Percentiles rank a stretch among this genome's conserved stretches.
Evolutionary conservation across 1,140 invertebrate species (phyloP).

Genomic region (Pseudomyrmex gracilis): DNA sequence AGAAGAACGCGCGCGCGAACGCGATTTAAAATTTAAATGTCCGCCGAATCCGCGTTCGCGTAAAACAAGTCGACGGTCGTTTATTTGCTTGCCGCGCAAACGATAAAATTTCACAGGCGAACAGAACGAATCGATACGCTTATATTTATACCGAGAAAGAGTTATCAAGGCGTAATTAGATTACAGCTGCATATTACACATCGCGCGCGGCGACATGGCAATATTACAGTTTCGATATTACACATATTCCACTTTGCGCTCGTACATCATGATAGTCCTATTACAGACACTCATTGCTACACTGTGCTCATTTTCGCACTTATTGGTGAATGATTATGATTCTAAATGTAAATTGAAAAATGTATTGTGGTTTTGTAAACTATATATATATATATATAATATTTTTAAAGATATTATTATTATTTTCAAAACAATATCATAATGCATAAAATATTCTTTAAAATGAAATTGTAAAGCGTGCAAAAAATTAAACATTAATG

Average conservation of each 20-base stretch:
- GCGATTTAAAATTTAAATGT: constrained; percentile 61
- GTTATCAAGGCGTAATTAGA: constrained; percentile 58
- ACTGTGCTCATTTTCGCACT: neutral
- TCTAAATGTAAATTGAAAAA: too few relatives aligned
- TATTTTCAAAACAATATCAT: too few relatives aligned
- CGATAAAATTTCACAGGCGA: constrained; percentile 47
- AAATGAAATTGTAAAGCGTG: too few relatives aligned
- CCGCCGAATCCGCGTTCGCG: constrained; percentile 43
- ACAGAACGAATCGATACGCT: constrained; percentile 46
- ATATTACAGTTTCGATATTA: constrained; percentile 33
- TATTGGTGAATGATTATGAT: too few relatives aligned
- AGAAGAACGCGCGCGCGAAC: neutral
- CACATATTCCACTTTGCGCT: constrained; percentile 11
- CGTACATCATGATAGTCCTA: neutral
- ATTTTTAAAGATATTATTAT: too few relatives aligned
- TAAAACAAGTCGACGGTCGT: constrained; percentile 55
- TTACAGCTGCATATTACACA: constrained; percentile 28
- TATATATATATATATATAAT: too few relatives aligned
- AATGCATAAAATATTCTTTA: too few relatives aligned
- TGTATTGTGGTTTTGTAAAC: too few relatives aligned
- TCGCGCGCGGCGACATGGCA: neutral
- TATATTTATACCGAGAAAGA: constrained; percentile 42
- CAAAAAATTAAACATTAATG: too few relatives aligned
- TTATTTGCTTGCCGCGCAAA: constrained; percentile 26
- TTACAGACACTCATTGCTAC: neutral